phyloP scores from a whole-genome alignment of 2,888 invertebrate species.

The Arctia plantaginis region DNA sequence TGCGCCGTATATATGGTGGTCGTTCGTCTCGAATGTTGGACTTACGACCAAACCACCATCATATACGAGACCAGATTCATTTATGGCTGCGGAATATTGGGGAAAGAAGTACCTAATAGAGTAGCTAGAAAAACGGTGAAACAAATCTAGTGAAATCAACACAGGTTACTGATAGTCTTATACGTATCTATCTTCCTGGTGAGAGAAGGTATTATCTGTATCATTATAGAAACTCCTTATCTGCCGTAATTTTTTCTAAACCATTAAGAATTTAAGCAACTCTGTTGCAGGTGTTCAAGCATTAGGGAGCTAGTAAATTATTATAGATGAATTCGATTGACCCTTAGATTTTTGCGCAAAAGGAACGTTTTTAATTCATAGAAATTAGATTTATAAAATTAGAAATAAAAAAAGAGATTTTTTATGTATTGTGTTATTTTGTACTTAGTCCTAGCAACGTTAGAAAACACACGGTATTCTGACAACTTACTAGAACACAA shows the following conservation, averaged over 20 bases:
- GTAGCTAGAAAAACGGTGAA: too few species aligned
- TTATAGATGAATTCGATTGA: neutral
- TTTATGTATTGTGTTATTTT: neutral
- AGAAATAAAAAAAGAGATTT: neutral
- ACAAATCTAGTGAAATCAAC: neutral
- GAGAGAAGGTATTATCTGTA: too few species aligned
- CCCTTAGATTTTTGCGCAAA: neutral
- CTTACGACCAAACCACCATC: slow-evolving; percentile 89
- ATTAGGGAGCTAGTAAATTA: neutral
- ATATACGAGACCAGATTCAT: slow-evolving; percentile 85
- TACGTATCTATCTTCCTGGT: neutral
- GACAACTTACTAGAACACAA: neutral
- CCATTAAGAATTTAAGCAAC: neutral
- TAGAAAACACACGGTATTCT: neutral
- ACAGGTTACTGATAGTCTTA: neutral
- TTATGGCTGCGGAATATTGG: slow-evolving; percentile 79
- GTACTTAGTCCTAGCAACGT: neutral
- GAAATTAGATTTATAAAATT: neutral
- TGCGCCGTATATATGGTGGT: slow-evolving; percentile 88
- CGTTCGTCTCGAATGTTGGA: slow-evolving; percentile 88
- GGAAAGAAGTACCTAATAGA: neutral
- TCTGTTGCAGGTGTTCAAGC: neutral
- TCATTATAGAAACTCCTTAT: neutral
- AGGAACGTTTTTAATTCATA: too few species aligned
- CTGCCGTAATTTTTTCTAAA: neutral